Evolutionary conservation across 1,140 invertebrate genomes (phyloP).

Genomic region (Trichoplusia ni): DNA sequence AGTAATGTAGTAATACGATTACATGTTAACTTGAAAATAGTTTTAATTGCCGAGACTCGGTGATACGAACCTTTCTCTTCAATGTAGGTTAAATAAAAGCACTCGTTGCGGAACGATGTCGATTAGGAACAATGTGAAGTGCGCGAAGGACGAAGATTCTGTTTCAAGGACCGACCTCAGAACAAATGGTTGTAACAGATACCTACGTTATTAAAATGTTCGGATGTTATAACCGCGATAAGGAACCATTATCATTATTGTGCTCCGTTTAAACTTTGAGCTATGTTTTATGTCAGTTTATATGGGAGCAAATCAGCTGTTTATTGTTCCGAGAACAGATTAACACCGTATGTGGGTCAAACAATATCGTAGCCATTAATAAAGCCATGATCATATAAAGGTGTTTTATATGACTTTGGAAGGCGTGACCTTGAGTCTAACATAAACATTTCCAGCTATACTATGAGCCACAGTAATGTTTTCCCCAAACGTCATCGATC

Average conservation of each 20-base stretch:
- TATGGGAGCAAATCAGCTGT: too few species aligned
- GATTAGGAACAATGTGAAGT: constrained; percentile 23
- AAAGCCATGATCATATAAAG: too few species aligned
- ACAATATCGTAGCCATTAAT: too few species aligned
- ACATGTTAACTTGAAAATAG: constrained; percentile 21
- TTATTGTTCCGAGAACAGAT: too few species aligned
- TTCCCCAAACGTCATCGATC: too few species aligned
- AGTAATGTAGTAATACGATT: constrained; percentile 7
- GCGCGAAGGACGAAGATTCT: constrained; percentile 27
- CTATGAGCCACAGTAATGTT: too few species aligned
- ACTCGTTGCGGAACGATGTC: constrained; percentile 8
- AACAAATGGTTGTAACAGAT: neutral
- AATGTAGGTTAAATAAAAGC: constrained; percentile 23
- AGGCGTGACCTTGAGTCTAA: too few species aligned
- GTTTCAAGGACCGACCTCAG: constrained; percentile 32
- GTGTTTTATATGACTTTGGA: too few species aligned
- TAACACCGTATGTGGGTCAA: too few species aligned
- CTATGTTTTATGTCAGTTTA: too few species aligned
- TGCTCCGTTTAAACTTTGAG: too few species aligned
- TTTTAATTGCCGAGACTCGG: constrained; percentile 5
- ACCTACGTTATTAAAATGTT: neutral
- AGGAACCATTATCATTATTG: neutral
- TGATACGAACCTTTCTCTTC: constrained; percentile 19
- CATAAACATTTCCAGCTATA: too few species aligned
- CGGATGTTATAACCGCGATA: neutral